phyloP scores from a whole-genome alignment of 2,888 invertebrate species.

The Tetragonula carbonaria region DNA sequence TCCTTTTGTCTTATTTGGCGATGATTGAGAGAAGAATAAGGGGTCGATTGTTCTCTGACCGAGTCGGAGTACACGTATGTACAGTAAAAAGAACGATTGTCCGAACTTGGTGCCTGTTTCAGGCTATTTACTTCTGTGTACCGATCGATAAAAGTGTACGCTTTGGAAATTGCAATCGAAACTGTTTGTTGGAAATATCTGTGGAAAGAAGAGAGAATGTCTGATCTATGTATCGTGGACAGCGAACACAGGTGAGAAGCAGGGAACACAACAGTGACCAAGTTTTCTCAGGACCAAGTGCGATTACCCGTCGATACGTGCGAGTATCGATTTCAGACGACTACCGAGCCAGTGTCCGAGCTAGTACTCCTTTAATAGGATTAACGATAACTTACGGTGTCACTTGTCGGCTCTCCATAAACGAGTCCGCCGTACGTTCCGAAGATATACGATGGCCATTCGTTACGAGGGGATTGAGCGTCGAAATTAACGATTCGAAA shows the following conservation, averaged over 20 bases:
- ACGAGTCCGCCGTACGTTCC: constrained; percentile 37
- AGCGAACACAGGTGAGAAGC: constrained; percentile 7
- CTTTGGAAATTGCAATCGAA: background rate
- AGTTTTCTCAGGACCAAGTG: constrained; percentile 50
- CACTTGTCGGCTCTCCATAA: constrained; percentile 65
- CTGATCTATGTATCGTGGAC: no score
- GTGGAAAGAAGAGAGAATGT: background rate
- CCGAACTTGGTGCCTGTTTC: constrained; percentile 59
- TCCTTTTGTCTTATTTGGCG: background rate
- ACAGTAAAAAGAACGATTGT: constrained; percentile 66
- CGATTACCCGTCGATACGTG: constrained; percentile 54
- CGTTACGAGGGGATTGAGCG: constrained; percentile 59
- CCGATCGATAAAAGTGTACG: constrained; percentile 56
- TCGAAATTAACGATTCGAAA: constrained; percentile 70
- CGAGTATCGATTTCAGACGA: constrained; percentile 65
- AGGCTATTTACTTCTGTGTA: constrained; percentile 20
- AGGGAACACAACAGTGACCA: constrained; percentile 59
- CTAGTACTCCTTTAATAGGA: constrained; percentile 71
- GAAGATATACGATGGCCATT: constrained; percentile 68
- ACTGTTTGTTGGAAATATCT: background rate
- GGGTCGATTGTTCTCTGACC: constrained; percentile 42
- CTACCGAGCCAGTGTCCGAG: constrained; percentile 64
- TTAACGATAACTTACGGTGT: constrained; percentile 68
- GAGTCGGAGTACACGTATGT: background rate
- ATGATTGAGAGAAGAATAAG: constrained; percentile 20